Evolutionary conservation across 2,113 vertebrate species (phyloP).

Genomic region (Regulus satrapa): DNA sequence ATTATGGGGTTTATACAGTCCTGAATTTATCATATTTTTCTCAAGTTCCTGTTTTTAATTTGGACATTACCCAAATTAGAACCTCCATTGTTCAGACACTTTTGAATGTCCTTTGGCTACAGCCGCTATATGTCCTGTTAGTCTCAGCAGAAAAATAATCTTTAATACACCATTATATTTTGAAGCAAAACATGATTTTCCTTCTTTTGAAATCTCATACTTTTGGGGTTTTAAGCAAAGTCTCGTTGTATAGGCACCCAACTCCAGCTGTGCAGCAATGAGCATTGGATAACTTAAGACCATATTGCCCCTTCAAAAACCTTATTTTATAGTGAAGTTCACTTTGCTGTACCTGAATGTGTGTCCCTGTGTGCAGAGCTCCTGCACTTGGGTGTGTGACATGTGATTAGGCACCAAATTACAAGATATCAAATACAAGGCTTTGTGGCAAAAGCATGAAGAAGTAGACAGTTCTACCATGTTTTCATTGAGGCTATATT

Average conservation of each 20-base stretch:
- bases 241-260: not conserved
- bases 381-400: not conserved
- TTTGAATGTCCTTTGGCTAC: not conserved
- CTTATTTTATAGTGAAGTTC: not conserved
- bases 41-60: slow-evolving; percentile 49
- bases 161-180: not conserved
- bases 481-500: not conserved
- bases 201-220: not conserved
- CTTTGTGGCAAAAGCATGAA: not conserved
- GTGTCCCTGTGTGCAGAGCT: not conserved
- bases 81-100: slow-evolving; percentile 14
- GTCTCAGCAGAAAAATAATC: not conserved
- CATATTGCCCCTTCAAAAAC: not conserved
- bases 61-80: slow-evolving; percentile 9
- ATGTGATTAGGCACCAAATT: not conserved
- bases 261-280: not conserved
- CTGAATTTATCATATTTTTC: slow-evolving; percentile 38
- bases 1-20: not conserved
- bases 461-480: not conserved
- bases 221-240: not conserved
- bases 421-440: not conserved
- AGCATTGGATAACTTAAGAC: not conserved
- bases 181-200: not conserved
- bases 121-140: not conserved
- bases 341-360: not conserved